Percentiles rank a stretch among this genome's conserved stretches.
phyloP scores from a whole-genome alignment of 2,113 vertebrate genomes.

The Pseudolaguvia tuberculata region DNA sequence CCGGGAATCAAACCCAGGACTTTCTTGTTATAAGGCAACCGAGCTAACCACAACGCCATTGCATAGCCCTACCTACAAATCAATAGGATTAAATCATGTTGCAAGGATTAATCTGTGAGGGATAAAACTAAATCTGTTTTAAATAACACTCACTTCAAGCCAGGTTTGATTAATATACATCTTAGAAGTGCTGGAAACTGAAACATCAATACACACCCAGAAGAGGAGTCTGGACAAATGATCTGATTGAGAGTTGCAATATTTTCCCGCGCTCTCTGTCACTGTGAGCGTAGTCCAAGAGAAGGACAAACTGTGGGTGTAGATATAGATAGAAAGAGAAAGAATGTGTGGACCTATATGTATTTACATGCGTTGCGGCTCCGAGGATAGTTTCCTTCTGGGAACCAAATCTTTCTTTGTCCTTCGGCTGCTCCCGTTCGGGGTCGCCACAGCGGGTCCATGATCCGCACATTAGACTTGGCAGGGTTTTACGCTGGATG shows the following conservation, averaged over 20 bases:
- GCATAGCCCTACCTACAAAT: neutral
- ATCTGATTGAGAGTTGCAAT: constrained; percentile 18
- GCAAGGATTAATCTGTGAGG: neutral
- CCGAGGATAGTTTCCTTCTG: too few species aligned
- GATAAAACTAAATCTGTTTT: constrained; percentile 6
- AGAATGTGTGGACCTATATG: neutral
- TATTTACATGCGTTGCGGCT: neutral
- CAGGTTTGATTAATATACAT: neutral
- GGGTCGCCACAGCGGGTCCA: too few species aligned
- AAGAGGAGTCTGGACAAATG: constrained; percentile 33
- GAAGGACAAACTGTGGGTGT: constrained; percentile 4
- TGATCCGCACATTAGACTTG: too few species aligned
- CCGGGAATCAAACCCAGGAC: too few species aligned
- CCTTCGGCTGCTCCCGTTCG: too few species aligned
- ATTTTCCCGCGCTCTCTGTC: constrained; percentile 39
- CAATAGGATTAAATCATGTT: neutral
- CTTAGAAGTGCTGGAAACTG: neutral
- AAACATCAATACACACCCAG: constrained; percentile 30
- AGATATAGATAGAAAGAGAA: neutral
- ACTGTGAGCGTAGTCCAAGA: neutral
- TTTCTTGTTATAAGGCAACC: too few species aligned
- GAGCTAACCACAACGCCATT: too few species aligned
- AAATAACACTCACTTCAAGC: constrained; percentile 3
- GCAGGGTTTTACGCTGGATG: too few species aligned
- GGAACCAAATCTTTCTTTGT: too few species aligned